Base-by-base conservation (phyloP, 1,140 invertebrate genomes). In the Pachypsylla venusta region DNA sequence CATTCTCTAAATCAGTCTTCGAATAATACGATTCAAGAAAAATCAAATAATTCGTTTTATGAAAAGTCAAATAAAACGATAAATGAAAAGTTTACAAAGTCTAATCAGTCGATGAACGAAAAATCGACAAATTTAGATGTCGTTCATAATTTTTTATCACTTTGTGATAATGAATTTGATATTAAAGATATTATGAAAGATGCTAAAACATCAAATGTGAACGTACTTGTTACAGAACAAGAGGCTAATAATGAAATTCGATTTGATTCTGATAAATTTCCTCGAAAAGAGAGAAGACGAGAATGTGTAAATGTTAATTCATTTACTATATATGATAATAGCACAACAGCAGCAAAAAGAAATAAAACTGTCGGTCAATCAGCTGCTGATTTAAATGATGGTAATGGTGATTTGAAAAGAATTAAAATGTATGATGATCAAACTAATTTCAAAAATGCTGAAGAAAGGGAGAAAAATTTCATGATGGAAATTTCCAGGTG, bases 221-320 rank as follows among this genome's bases (percentile, higher is more conserved):
- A 82, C 69, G 79, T 83, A 25, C 67, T 80, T 10, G 75, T 76
- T 1, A 74, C 72, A 0, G 73, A 75, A 54, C 70, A 73, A 61
- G 73, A 75, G 28, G 74, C 73, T 55, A 76, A 79, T 58, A 78
- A 79, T 60, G 73, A 76, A 59, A 73, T 80, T 28, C 62, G 59
- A 58, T 79, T 77, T 57, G 80, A 82, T 67, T 81, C 79, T 0
- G 79, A 81, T 60, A 83, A 83, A 63, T 82, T 77, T 70, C 76
- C 79, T 0, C 72, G 71, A 60, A 71, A 73, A 58, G 75, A 74
- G 60, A 63, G n/a, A 60, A 59, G 53, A 26, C 54, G 19, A 57
- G 53, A 25, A 28, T 58, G 19, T 25, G 61, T 48, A 57, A 53
- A 53, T 60, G 62, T 40, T 16, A 53, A 26, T 65, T 61, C 20